A percentile compares a stretch with the other conserved stretches of the same genome.
phyloP scores from a whole-genome alignment of 2,797 vertebrate genomes.

The Hoplostethus atlanticus region DNA sequence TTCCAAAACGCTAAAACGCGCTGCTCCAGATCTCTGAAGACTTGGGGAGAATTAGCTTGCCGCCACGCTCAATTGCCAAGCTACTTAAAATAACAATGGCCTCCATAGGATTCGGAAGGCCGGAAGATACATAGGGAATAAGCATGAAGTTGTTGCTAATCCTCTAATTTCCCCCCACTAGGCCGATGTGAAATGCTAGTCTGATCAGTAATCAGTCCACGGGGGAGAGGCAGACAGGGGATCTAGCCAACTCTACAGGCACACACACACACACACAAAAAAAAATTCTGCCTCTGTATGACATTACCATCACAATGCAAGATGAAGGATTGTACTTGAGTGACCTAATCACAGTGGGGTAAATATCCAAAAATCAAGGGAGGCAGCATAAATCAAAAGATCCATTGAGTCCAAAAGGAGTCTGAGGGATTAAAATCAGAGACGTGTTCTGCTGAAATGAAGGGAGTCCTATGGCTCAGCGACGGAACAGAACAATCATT shows the following conservation, averaged over 20 bases:
- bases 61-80: slow-evolving; percentile 73
- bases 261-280: background rate
- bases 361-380: slow-evolving; percentile 55
- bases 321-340: slow-evolving; percentile 49
- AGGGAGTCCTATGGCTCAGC: slow-evolving; percentile 20
- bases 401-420: slow-evolving; percentile 22
- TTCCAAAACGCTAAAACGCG: slow-evolving; percentile 56
- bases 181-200: slow-evolving; percentile 79
- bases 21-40: slow-evolving; percentile 64
- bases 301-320: slow-evolving; percentile 63
- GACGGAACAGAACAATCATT: slow-evolving; percentile 53
- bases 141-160: slow-evolving; percentile 83
- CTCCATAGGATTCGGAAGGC: slow-evolving; percentile 79
- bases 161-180: slow-evolving; percentile 80
- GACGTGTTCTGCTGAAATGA: slow-evolving; percentile 40
- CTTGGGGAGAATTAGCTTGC: slow-evolving; percentile 67
- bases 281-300: slow-evolving; percentile 48
- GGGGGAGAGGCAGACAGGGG: slow-evolving; percentile 70
- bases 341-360: slow-evolving; percentile 46
- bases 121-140: slow-evolving; percentile 74
- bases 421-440: slow-evolving; percentile 25
- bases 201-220: slow-evolving; percentile 79
- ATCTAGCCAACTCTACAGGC: slow-evolving; percentile 65
- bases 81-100: slow-evolving; percentile 83
- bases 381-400: slow-evolving; percentile 16